phyloP scores from a whole-genome alignment of 2,888 invertebrate genomes.

The Monoplex corrugatus region DNA sequence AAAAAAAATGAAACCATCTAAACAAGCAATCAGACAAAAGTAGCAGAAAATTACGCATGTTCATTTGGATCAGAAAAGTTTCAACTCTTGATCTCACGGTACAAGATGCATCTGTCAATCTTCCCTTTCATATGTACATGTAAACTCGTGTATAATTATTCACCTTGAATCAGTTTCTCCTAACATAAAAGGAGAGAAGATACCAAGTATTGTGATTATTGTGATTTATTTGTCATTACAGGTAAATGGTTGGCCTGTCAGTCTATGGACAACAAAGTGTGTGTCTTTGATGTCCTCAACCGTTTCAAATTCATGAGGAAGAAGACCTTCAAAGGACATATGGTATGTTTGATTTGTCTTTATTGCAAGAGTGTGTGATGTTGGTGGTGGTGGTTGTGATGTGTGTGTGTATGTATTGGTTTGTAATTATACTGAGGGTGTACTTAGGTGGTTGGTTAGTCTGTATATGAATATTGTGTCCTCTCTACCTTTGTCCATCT shows the following conservation, averaged over 20 bases:
- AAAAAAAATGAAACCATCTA: too few species aligned
- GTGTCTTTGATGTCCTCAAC: constrained; percentile 98
- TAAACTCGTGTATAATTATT: too few species aligned
- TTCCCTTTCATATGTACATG: too few species aligned
- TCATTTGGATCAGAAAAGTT: too few species aligned
- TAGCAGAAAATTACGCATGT: too few species aligned
- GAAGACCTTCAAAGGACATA: constrained; percentile 98
- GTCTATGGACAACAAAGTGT: constrained; percentile 99
- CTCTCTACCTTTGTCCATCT: not conserved
- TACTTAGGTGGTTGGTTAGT: not conserved
- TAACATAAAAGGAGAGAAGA: too few species aligned
- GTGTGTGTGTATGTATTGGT: not conserved
- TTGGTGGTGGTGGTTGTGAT: not conserved
- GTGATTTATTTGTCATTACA: constrained; percentile 63
- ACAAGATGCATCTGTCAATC: too few species aligned
- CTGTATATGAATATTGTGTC: not conserved
- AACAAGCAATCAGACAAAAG: too few species aligned
- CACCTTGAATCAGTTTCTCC: too few species aligned
- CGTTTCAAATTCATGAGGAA: constrained; percentile 98
- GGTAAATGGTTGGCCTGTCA: constrained; percentile 99
- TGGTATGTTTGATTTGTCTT: constrained; percentile 85
- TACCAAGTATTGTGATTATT: too few species aligned
- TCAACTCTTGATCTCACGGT: too few species aligned
- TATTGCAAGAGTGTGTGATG: not conserved
- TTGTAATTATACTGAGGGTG: not conserved